These are phyloP conservation scores for Microtus montanus DNA, from an alignment of 2,113 vertebrate genomes.

Conservation along the genomic window DNA sequence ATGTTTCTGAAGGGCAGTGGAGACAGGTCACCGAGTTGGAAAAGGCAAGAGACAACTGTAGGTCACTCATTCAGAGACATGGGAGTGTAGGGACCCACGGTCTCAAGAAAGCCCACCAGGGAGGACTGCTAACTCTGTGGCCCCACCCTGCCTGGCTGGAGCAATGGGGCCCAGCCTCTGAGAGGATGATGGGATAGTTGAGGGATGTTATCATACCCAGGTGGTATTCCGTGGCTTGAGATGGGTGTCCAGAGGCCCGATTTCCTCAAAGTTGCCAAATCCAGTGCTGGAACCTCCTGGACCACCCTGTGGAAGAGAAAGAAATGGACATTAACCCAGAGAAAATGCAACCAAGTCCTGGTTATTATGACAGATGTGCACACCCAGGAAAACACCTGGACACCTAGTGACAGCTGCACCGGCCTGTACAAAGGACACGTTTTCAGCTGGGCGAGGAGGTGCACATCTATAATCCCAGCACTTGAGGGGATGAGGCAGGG, in stretches of 20 bases:
- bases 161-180: neutral
- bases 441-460: no score
- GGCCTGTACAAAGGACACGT: neutral
- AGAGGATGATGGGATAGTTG: neutral
- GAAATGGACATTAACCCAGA: neutral
- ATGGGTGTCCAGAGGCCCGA: constrained; percentile 91
- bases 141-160: neutral
- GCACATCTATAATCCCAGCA: neutral
- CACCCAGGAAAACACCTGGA: neutral
- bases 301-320: constrained; percentile 88
- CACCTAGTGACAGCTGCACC: neutral
- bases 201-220: constrained; percentile 89
- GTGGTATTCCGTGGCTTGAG: constrained; percentile 90
- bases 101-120: accelerated
- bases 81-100: neutral
- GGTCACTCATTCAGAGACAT: neutral
- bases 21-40: neutral
- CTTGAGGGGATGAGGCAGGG: neutral
- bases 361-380: neutral
- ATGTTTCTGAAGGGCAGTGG: neutral
- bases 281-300: constrained; percentile 96
- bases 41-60: neutral
- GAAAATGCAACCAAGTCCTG: neutral
- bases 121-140: neutral
- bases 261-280: constrained; percentile 98